Conservation (phyloP, 2,888 invertebrate species). For the Thysanoteuthis rhombus region DNA sequence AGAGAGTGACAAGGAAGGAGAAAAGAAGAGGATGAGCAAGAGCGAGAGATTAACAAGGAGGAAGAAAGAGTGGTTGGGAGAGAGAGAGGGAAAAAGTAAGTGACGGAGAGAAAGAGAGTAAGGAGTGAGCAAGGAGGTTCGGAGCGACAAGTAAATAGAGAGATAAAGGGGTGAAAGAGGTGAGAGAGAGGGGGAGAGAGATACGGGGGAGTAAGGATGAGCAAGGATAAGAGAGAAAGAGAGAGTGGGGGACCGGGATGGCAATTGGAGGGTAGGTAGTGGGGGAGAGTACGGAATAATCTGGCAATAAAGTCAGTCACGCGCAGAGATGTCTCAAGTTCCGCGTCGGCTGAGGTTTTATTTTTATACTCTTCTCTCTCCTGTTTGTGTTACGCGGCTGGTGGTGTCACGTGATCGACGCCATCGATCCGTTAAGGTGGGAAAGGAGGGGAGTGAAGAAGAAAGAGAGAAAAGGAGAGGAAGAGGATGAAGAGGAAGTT, state of each 20-base stretch:
- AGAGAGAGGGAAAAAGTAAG: background rate
- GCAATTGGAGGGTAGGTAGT: background rate
- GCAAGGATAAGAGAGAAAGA: background rate
- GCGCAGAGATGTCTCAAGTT: constrained; percentile 12
- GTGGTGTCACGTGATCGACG: background rate
- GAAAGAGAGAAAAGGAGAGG: no score
- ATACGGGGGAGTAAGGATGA: background rate
- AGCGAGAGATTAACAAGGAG: background rate
- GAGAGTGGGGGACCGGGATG: background rate
- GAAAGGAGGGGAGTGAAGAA: no score
- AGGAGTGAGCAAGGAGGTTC: background rate
- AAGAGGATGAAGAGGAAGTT: no score
- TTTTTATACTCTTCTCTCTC: constrained; percentile 12
- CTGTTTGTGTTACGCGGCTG: constrained; percentile 12
- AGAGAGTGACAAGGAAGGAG: background rate
- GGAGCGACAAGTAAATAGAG: background rate
- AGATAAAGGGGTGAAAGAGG: background rate
- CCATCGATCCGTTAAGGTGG: background rate
- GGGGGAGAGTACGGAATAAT: background rate
- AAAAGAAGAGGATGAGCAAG: background rate
- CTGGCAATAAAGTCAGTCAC: background rate
- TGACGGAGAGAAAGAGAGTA: background rate
- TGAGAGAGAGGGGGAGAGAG: background rate
- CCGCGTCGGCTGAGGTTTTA: constrained; percentile 12
- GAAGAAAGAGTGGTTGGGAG: background rate